Evolutionary conservation across 2,113 vertebrate species (phyloP).

Genomic region (Erinaceus europaeus): DNA sequence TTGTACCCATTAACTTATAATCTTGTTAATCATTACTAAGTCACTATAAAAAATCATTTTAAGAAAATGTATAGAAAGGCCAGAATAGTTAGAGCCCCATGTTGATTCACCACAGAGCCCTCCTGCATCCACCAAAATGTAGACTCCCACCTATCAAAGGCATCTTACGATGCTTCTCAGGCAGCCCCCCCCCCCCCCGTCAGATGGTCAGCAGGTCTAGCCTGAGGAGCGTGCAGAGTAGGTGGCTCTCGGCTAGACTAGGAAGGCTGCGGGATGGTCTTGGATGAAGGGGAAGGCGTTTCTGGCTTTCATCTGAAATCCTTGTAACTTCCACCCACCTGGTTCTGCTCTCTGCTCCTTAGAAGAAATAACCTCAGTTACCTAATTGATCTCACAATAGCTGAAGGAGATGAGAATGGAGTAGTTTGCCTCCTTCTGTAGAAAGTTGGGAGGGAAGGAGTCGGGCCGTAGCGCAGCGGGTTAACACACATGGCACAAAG

Average conservation of each 20-base stretch:
- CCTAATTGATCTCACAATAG: background rate
- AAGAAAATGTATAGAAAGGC: background rate
- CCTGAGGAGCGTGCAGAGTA: background rate
- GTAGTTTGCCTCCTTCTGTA: background rate
- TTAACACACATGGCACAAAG: too few relatives aligned
- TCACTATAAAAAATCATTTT: too few relatives aligned
- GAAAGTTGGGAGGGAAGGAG: background rate
- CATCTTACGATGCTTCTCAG: background rate
- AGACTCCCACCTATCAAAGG: background rate
- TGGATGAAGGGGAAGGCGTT: background rate
- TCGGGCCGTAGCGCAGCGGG: too few relatives aligned
- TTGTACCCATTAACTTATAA: too few relatives aligned
- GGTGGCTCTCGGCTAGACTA: background rate
- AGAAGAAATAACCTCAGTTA: background rate
- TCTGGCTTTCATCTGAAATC: conserved; percentile 4
- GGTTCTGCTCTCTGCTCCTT: background rate
- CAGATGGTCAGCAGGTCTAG: too few relatives aligned
- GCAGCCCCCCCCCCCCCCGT: too few relatives aligned
- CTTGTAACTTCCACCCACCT: background rate
- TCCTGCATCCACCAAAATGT: background rate
- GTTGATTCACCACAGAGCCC: background rate
- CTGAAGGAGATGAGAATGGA: background rate
- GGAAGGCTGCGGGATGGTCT: background rate
- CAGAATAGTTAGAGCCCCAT: background rate
- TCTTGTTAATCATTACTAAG: too few relatives aligned